phyloP scores from a whole-genome alignment of 2,888 invertebrate genomes.

The Leptogaster cylindrica region DNA sequence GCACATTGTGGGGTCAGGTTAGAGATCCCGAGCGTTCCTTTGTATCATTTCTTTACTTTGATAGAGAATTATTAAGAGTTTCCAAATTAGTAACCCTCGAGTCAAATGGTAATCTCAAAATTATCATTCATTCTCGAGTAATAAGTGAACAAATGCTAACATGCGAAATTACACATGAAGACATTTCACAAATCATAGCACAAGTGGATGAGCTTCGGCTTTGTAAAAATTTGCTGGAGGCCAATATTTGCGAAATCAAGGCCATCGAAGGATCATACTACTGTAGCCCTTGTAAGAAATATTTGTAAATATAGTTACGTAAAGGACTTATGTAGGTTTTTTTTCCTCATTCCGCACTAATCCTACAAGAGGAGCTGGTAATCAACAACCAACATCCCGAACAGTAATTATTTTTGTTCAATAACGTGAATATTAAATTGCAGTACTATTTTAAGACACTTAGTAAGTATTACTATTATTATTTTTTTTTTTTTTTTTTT shows the following conservation, averaged over 20 bases:
- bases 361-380: no score
- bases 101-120: constrained; percentile 1
- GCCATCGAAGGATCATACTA: neutral
- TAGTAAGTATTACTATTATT: no score
- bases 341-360: no score
- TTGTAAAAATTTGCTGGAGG: constrained; percentile 7
- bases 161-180: constrained; percentile 12
- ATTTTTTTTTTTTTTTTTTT: no score
- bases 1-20: constrained; percentile 46
- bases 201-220: constrained; percentile 25
- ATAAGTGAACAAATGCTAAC: neutral
- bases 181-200: constrained; percentile 2
- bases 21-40: constrained; percentile 44
- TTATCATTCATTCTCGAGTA: constrained; percentile 9
- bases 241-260: constrained; percentile 15
- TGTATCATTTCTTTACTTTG: constrained; percentile 45
- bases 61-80: constrained; percentile 11
- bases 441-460: no score
- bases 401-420: no score
- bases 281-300: no score
- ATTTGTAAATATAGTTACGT: no score
- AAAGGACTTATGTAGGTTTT: no score
- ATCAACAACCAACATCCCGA: no score
- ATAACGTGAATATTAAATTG: no score
- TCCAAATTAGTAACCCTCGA: constrained; percentile 39